Percentiles rank a stretch among this genome's conserved stretches.
phyloP scores from a whole-genome alignment of 2,113 vertebrate species.

The Mirounga angustirostris region DNA sequence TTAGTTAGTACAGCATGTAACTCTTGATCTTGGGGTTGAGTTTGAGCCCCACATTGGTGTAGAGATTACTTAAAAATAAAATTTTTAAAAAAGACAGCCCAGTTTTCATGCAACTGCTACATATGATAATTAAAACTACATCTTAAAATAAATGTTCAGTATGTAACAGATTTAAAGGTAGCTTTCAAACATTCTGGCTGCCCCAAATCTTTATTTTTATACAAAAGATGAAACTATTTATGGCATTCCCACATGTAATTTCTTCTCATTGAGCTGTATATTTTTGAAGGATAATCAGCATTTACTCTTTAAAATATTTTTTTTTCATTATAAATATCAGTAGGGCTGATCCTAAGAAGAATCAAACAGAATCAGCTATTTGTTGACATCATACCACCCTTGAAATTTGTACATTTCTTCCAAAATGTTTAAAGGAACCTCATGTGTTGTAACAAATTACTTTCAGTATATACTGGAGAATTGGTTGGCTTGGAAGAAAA shows the following conservation, averaged over 20 bases:
- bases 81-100: slow-evolving; percentile 11
- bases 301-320: background rate
- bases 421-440: slow-evolving; percentile 39
- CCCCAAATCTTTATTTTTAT: slow-evolving; percentile 82
- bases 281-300: slow-evolving; percentile 63
- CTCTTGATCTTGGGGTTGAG: background rate
- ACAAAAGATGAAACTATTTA: slow-evolving; percentile 71
- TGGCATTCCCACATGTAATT: slow-evolving; percentile 55
- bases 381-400: background rate
- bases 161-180: slow-evolving; percentile 80
- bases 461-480: background rate
- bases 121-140: slow-evolving; percentile 77
- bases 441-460: slow-evolving; percentile 9
- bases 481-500: slow-evolving; percentile 38
- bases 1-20: background rate
- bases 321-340: slow-evolving; percentile 37
- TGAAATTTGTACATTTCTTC: slow-evolving; percentile 58
- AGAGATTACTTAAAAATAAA: background rate
- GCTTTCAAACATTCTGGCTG: slow-evolving; percentile 76
- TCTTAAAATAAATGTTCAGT: slow-evolving; percentile 83
- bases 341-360: background rate
- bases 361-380: background rate
- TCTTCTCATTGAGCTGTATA: slow-evolving; percentile 59
- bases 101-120: slow-evolving; percentile 69
- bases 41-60: background rate